These are phyloP conservation scores for Psilopogon haemacephalus DNA, from an alignment of 2,113 vertebrate genomes.

Conservation along the genomic window DNA sequence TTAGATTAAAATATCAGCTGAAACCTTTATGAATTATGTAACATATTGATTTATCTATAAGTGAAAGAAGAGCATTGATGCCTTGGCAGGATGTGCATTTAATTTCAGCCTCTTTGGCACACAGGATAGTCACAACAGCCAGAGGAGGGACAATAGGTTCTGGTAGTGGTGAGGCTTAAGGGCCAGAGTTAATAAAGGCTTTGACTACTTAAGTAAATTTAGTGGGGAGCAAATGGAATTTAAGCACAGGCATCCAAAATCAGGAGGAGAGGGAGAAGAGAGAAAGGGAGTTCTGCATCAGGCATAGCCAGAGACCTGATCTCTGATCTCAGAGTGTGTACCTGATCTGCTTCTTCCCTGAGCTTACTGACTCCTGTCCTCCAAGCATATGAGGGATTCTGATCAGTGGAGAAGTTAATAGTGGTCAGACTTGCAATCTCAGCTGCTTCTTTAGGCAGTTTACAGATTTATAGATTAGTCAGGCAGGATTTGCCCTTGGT, in stretches of 20 bases:
- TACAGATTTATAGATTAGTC: no score
- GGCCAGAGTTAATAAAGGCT: background rate
- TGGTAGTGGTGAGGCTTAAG: background rate
- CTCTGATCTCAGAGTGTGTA: no score
- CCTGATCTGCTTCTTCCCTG: background rate
- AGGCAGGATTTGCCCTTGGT: no score
- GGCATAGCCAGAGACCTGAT: background rate
- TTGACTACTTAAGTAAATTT: background rate
- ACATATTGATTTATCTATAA: conserved; percentile 30
- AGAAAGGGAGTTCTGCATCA: background rate
- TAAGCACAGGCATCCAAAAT: background rate
- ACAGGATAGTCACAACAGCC: background rate
- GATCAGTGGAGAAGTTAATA: background rate
- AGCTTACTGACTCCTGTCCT: background rate
- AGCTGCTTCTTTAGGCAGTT: background rate
- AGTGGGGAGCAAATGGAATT: background rate
- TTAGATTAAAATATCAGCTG: background rate
- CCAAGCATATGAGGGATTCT: background rate
- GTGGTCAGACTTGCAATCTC: background rate
- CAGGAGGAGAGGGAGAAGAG: background rate
- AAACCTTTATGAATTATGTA: conserved; percentile 38
- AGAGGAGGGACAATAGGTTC: background rate
- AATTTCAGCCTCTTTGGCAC: background rate
- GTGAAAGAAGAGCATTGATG: conserved; percentile 36
- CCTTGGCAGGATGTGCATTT: background rate